Percentiles rank a stretch among this genome's conserved stretches.
phyloP scores from a whole-genome alignment of 2,113 vertebrate genomes.

The Mungos mungo region DNA sequence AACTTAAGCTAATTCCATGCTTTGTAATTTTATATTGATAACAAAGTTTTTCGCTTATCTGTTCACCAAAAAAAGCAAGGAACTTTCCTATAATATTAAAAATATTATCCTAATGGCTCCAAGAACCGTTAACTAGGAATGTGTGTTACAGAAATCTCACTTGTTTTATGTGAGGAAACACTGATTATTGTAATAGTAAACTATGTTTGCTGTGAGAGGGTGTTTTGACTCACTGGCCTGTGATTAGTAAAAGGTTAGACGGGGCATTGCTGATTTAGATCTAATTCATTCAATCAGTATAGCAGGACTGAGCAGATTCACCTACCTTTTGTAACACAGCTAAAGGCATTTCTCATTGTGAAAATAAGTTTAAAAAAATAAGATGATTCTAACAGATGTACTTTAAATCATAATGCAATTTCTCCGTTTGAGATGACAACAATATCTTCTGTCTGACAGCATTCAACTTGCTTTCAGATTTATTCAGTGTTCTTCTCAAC shows the following conservation, averaged over 20 bases:
- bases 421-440: conserved; percentile 43
- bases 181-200: not conserved
- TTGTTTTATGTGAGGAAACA: not conserved
- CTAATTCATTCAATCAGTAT: conserved; percentile 20
- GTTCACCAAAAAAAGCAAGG: not conserved
- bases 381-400: conserved; percentile 36
- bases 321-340: not conserved
- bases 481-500: conserved; percentile 49
- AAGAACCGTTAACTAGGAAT: not conserved
- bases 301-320: not conserved
- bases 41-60: conserved; percentile 22
- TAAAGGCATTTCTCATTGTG: conserved; percentile 10
- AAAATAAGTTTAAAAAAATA: conserved; percentile 27
- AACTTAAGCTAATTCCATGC: not conserved
- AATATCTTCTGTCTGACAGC: conserved; percentile 37
- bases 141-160: conserved; percentile 42
- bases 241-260: conserved; percentile 27
- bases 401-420: conserved; percentile 40
- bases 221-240: conserved; percentile 27
- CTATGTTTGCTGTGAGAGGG: not conserved
- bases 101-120: not conserved
- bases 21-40: not conserved
- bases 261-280: conserved; percentile 14
- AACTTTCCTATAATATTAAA: not conserved
- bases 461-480: conserved; percentile 55